Evolutionary conservation across 2,797 vertebrate species (phyloP).

Genomic region (Malacoraja senta): DNA sequence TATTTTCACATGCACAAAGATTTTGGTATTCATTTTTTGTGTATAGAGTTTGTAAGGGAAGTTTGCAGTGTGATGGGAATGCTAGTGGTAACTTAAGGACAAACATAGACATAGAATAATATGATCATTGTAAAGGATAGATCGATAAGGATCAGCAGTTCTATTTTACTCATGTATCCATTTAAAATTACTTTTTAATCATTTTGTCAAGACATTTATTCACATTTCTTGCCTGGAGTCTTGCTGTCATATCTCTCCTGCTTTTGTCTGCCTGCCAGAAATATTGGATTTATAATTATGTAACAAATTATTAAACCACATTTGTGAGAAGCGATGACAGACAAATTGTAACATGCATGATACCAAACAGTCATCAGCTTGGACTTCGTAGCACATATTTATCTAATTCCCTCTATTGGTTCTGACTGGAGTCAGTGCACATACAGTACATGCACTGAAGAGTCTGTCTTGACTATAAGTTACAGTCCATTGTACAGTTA

Average conservation of each 20-base stretch:
- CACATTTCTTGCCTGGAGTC: conserved; percentile 40
- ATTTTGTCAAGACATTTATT: conserved; percentile 25
- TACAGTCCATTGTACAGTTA: too few relatives aligned
- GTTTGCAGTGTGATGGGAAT: neutral
- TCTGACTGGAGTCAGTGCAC: conserved; percentile 14
- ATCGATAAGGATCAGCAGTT: conserved; percentile 17
- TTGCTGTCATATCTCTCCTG: conserved; percentile 47
- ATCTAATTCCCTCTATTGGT: conserved; percentile 20
- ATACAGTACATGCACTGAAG: neutral
- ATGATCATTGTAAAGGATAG: neutral
- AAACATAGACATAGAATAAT: neutral
- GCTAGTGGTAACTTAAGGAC: neutral
- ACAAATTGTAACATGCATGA: conserved; percentile 37
- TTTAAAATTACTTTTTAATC: conserved; percentile 19
- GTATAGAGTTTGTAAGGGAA: neutral
- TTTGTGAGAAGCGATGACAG: conserved; percentile 43
- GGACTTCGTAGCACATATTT: neutral
- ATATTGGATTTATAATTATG: conserved; percentile 44
- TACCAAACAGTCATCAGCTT: conserved; percentile 30
- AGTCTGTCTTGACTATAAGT: neutral
- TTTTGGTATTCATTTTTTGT: neutral
- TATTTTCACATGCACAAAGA: neutral
- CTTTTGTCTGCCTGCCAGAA: conserved; percentile 43
- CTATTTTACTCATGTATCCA: neutral
- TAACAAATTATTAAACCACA: conserved; percentile 44